Base-by-base conservation (phyloP, 92 coral and sea anemone genomes). In the Desmophyllum pertusum region DNA sequence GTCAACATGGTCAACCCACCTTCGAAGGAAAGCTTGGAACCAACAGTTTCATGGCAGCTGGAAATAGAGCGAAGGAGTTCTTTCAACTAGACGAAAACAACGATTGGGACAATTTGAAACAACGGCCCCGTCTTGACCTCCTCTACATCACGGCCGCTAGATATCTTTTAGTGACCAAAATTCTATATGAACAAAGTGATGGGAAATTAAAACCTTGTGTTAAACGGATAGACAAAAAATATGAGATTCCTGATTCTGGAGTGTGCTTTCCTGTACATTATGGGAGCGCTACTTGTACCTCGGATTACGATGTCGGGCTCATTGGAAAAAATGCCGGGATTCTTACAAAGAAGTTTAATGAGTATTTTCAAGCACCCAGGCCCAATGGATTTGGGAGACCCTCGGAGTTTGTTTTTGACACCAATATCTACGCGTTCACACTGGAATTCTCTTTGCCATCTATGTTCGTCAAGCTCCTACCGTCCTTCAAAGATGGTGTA, bases 231-330 rank as follows among this genome's bases (percentile, higher is more conserved):
- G 51, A 45, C 25, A 37, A 62, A 0, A 15, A n/a, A 27, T n/a
- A 27, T 29, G 37, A 29, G 17, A 90, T 92, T 1, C 95, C 95
- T 37, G n/a, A 74, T 6, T 48, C 62, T 25, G 63, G 63, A 55
- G 91, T 86, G 33, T 92, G 95, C 33, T 89, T 72, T 67, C 89
- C 89, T 39, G 87, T 35, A 57, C 95, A 91, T 67, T 83, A 87
- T 37, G 93, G 91, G 0, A 76, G 83, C 13, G 96, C 88, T 45
- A 50, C 91, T 23, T 92, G 25, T n/a, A 55, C 63, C 25, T 55
- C 25, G n/a, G n/a, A n/a, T n/a, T n/a, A n/a, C n/a, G n/a, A n/a
- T n/a, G n/a, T n/a, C n/a, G n/a, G n/a, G n/a, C n/a, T n/a, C n/a
- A n/a, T n/a, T n/a, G n/a, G n/a, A n/a, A n/a, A n/a, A n/a, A n/a